Base-by-base conservation (phyloP, 2,888 invertebrate species). In the Caenorhabditis becei region DNA sequence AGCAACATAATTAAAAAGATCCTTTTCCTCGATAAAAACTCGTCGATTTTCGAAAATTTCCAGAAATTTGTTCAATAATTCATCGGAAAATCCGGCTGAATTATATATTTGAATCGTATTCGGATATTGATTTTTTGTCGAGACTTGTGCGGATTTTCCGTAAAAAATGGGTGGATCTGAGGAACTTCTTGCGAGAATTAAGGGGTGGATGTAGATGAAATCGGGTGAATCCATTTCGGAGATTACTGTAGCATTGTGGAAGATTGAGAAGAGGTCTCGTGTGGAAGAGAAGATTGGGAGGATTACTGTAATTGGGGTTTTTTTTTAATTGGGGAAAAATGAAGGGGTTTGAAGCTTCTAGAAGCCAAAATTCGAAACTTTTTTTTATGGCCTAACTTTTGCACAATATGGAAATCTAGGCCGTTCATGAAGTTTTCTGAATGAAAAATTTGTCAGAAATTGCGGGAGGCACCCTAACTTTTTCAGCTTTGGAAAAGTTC, bases 21-120 rank as follows among this genome's bases (percentile, higher is more conserved):
- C 63, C 18, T 58, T 53, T 35, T 80, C 80, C 37, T 77, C 58
- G 16, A 80, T 66, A 51, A 32, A 70, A 54, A 75, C 37, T 23
- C 71, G 44, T 56, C 23, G 47, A n/a, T 56, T 58, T 2, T 83
- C 59, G 32, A 87, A 77, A 71, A 79, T 58, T 24, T 74, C 61
- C n/a, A 82, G 61, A 66, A 87, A 87, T 5, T 74, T 80, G 23
- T 83, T 78, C 23, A 86, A 54, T 51, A 87, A 49, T 10, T 81
- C 53, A 65, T 85, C 83, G 32, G 83, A 81, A 51, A 83, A 87
- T 14, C 83, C 83, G 37, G 79, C 79, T 8, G 77, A 77, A 53
- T 86, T 82, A 67, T 86, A 85, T 16, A 87, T 83, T 83, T 87
- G 80, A 35, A 80, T 69, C 0, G 71, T 59, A 47, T 80, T 59